phyloP scores from a whole-genome alignment of 1,140 invertebrate species.

The Helicoverpa zea region DNA sequence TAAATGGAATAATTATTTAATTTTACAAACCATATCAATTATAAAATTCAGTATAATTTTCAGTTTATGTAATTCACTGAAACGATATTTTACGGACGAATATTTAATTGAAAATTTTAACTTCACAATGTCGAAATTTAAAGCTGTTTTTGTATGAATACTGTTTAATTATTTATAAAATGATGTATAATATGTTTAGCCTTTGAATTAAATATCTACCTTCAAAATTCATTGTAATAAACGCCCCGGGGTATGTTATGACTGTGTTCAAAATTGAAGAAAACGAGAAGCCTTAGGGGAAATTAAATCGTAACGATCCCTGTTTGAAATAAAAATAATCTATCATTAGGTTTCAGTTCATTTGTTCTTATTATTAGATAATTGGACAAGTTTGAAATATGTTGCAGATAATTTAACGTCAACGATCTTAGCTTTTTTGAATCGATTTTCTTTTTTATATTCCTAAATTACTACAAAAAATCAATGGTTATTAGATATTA shows the following conservation, averaged over 20 bases:
- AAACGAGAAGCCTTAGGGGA: constrained; percentile 52
- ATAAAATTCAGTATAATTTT: neutral
- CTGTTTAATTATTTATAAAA: constrained; percentile 26
- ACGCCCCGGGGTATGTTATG: constrained; percentile 29
- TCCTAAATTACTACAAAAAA: no score
- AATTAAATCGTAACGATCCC: constrained; percentile 52
- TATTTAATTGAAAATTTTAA: neutral
- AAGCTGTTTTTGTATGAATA: neutral
- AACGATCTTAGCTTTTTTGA: no score
- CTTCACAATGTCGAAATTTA: neutral
- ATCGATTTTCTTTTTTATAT: no score
- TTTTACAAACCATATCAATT: no score
- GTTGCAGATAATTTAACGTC: no score
- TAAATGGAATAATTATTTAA: no score
- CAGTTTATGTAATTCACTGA: neutral
- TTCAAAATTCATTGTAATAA: constrained; percentile 36
- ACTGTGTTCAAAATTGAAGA: constrained; percentile 50
- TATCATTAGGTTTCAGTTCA: neutral
- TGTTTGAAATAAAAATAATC: constrained; percentile 21
- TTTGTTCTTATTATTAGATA: neutral
- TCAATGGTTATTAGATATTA: no score
- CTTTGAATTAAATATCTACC: constrained; percentile 12
- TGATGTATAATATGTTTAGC: neutral
- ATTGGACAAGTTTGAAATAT: no score
- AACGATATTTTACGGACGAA: no score